A percentile compares a stretch with the other conserved stretches of the same genome.
These are phyloP conservation scores for Drusus annulatus DNA, from an alignment of 1,140 invertebrate genomes.

Conservation along the genomic window DNA sequence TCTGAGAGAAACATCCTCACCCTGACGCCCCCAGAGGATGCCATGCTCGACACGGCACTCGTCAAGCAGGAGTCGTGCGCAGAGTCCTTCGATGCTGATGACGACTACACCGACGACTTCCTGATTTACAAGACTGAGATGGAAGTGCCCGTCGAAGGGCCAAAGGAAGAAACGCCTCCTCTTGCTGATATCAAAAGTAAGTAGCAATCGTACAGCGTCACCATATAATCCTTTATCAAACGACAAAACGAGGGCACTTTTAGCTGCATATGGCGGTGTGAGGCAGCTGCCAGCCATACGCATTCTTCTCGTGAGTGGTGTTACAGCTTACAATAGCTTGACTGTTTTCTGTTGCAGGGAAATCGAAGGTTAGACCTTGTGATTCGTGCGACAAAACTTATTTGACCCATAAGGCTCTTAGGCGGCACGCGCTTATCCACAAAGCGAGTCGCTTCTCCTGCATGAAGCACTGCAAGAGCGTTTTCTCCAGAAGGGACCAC, in stretches of 20 bases:
- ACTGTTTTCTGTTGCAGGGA: not conserved
- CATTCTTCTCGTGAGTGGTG: not conserved
- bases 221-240: not conserved
- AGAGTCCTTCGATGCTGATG: not conserved
- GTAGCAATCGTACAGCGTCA: not conserved
- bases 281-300: too few species aligned
- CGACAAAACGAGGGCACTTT: not conserved
- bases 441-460: constrained; percentile 29
- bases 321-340: not conserved
- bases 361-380: not conserved
- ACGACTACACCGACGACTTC: constrained; percentile 41
- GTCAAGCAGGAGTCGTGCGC: constrained; percentile 21
- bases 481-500: constrained; percentile 43
- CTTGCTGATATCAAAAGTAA: not conserved
- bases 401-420: constrained; percentile 14
- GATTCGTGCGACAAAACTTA: constrained; percentile 36
- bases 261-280: too few species aligned
- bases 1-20: not conserved
- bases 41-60: not conserved
- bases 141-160: not conserved
- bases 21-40: not conserved
- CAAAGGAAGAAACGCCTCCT: not conserved
- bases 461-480: constrained; percentile 22
- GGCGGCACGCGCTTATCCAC: constrained; percentile 39
- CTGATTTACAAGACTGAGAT: constrained; percentile 41